Percentiles rank a stretch among this genome's conserved stretches.
These are phyloP conservation scores for Physocephala rufipes DNA, from an alignment of 2,888 invertebrate genomes.

Conservation along the genomic window DNA sequence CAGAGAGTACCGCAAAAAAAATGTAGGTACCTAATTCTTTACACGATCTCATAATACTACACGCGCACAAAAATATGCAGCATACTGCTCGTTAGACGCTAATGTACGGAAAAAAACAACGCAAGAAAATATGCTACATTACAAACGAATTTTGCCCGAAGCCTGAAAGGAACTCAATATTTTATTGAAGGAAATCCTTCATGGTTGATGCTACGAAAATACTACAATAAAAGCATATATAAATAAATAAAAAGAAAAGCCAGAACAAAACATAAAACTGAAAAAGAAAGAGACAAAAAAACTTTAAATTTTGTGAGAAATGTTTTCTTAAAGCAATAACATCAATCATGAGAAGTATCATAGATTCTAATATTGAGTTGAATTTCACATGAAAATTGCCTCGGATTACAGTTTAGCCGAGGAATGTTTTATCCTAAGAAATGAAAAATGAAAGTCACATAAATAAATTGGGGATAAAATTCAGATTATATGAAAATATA, in stretches of 20 bases:
- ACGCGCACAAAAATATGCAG: conserved; percentile 24
- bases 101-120: not conserved
- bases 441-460: no score
- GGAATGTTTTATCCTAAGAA: not conserved
- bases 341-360: no score
- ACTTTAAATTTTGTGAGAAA: no score
- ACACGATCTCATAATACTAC: conserved; percentile 25
- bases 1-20: conserved; percentile 12
- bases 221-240: not conserved
- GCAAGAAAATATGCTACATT: conserved; percentile 17
- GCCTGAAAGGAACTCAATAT: conserved; percentile 1
- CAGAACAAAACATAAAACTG: not conserved
- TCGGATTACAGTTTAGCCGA: no score
- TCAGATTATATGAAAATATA: conserved; percentile 11
- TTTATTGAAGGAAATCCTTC: conserved; percentile 25
- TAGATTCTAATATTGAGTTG: no score
- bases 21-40: conserved; percentile 9
- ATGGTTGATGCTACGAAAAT: no score
- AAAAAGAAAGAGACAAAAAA: no score
- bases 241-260: not conserved
- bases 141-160: conserved; percentile 28
- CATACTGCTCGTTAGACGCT: conserved; percentile 16
- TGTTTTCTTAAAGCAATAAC: no score
- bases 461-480: not conserved
- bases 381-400: no score